phyloP scores from a whole-genome alignment of 2,113 vertebrate genomes.

The Motacilla alba region DNA sequence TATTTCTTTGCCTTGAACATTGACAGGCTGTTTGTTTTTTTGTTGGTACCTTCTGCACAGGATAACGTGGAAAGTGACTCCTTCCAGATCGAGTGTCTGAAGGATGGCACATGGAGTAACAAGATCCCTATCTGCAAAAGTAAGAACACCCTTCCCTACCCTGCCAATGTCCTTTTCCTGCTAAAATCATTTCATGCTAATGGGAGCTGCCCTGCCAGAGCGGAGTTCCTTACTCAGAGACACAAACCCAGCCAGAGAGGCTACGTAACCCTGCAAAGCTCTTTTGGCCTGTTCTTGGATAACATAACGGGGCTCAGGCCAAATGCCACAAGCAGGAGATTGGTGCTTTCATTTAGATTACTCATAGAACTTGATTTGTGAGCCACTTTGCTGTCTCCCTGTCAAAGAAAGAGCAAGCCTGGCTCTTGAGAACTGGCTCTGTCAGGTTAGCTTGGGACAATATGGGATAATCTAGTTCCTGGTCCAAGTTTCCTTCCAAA shows the following conservation, averaged over 20 bases:
- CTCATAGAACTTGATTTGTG: background rate
- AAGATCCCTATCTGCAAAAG: conserved; percentile 83
- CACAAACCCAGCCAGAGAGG: background rate
- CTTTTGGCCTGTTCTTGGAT: conserved; percentile 20
- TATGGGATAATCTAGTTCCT: background rate
- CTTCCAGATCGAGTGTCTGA: conserved; percentile 84
- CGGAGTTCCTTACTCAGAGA: conserved; percentile 1
- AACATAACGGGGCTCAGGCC: background rate
- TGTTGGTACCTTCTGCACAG: conserved; percentile 62
- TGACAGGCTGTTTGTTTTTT: background rate
- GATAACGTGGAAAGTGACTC: conserved; percentile 78
- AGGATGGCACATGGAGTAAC: conserved; percentile 87
- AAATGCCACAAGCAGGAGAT: conserved; percentile 9
- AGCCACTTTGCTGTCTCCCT: background rate
- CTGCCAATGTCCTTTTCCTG: background rate
- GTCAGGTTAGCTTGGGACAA: background rate
- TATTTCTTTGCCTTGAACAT: background rate
- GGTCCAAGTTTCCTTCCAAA: background rate
- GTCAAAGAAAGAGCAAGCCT: background rate
- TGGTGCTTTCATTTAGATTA: conserved; percentile 24
- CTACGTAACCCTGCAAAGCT: conserved; percentile 22
- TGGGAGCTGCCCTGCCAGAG: background rate
- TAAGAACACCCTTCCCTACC: conserved; percentile 71
- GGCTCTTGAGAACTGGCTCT: background rate
- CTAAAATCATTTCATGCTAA: background rate